Base-by-base conservation (phyloP, 2,888 invertebrate genomes). In the Sesia bembeciformis region DNA sequence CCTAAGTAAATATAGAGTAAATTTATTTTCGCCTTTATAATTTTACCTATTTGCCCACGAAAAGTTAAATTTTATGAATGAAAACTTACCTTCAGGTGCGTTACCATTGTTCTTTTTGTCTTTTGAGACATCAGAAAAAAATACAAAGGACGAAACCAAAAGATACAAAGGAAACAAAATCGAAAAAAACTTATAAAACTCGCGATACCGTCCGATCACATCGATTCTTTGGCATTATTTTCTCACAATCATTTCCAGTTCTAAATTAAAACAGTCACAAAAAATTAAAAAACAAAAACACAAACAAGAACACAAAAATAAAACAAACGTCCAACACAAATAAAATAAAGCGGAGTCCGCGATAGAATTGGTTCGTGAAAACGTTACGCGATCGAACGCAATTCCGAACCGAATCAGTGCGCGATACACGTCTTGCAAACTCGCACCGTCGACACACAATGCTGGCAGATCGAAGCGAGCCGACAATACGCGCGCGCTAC, bases 401-500 rank as follows among this genome's bases (percentile, higher is more conserved):
- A 63, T 67, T 71, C 70, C 66, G 58, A 60, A 58, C 65, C 23
- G 65, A 71, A 68, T 63, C 53, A 62, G 67, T 66, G 70, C 78
- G 77, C 69, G 59, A 68, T 63, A 66, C 76, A 83, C 88, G 88
- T 81, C 84, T 71, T 67, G 54, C 67, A 58, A 61, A 58, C 76
- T 70, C 81, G 84, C 81, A 74, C 71, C 68, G 69, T 72, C 76
- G 76, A 76, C 77, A 85, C 87, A 89, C 89, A 89, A 89, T 89
- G 88, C 87, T 82, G 72, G 77, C 84, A 88, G 88, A 88, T 88
- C 88, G 89, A 89, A 88, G 83, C 79, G 76, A 64, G 72, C 78
- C 84, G 82, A 88, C 88, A 88, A 88, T 88, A 86, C 87, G 87
- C 85, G 87, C 87, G 85, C 84, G 84, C 84, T 84, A 88, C 88